Percentiles rank a stretch among this genome's conserved stretches.
Evolutionary conservation across 2,888 invertebrate species (phyloP).

Genomic region (Andrena camellia): DNA sequence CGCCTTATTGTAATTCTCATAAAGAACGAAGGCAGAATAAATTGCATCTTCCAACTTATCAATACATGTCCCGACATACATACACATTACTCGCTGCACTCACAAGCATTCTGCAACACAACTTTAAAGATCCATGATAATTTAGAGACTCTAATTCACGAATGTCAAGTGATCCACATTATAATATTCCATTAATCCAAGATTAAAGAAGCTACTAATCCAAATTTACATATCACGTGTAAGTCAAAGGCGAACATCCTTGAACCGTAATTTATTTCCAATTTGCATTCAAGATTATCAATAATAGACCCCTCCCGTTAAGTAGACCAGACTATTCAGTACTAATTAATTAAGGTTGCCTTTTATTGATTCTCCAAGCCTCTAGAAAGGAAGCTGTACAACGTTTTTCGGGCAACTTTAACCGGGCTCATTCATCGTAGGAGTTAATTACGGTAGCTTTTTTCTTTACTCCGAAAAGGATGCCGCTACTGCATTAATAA

Average conservation of each 20-base stretch:
- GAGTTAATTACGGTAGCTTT: conserved; percentile 9
- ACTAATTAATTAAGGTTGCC: conserved; percentile 29
- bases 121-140: too few species aligned
- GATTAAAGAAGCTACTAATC: neutral
- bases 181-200: too few species aligned
- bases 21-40: neutral
- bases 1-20: conserved; percentile 6
- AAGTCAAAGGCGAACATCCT: neutral
- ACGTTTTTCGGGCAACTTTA: neutral
- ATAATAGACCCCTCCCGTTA: neutral
- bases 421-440: conserved; percentile 45
- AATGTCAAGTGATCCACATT: too few species aligned
- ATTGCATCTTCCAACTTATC: neutral
- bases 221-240: neutral
- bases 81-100: too few species aligned
- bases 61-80: neutral
- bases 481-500: neutral
- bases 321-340: neutral
- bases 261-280: neutral
- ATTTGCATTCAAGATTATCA: neutral
- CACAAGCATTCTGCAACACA: too few species aligned
- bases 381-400: neutral
- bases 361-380: conserved; percentile 6
- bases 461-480: neutral
- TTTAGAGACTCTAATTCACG: too few species aligned